Percentiles rank a stretch among this genome's conserved stretches.
These are phyloP conservation scores for Jordanella pulchra DNA, from an alignment of 2,797 vertebrate species.

Conservation along the genomic window DNA sequence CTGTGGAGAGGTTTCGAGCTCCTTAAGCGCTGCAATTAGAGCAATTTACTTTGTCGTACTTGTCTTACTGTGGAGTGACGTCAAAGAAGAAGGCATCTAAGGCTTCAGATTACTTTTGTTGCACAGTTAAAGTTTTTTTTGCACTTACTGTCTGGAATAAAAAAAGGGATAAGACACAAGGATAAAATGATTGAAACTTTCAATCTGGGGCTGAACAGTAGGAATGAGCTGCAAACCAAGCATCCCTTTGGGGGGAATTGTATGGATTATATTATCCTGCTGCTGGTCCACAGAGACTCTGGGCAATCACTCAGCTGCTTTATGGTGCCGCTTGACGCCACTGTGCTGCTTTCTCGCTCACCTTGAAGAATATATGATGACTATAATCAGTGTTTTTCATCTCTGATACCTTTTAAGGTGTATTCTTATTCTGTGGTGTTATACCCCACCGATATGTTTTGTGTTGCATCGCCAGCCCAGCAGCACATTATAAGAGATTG, in stretches of 20 bases:
- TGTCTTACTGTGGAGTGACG: conserved; percentile 32
- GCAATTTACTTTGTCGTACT: conserved; percentile 50
- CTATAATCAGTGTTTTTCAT: conserved; percentile 66
- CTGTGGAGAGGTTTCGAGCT: conserved; percentile 18
- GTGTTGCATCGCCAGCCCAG: conserved; percentile 42
- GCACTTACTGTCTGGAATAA: conserved; percentile 51
- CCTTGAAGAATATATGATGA: conserved; percentile 58
- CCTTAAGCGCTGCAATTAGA: conserved; percentile 32
- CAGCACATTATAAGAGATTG: conserved; percentile 54
- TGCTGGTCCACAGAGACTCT: conserved; percentile 64
- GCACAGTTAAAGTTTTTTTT: conserved; percentile 37
- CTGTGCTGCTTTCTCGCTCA: conserved; percentile 54
- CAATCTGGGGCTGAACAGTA: conserved; percentile 62
- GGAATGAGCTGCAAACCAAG: conserved; percentile 73
- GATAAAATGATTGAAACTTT: conserved; percentile 71
- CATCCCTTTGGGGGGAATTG: conserved; percentile 62
- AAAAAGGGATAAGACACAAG: conserved; percentile 44
- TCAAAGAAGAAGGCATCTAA: conserved; percentile 33
- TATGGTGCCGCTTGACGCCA: conserved; percentile 59
- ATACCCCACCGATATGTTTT: conserved; percentile 41
- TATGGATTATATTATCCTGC: conserved; percentile 71
- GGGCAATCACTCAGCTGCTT: conserved; percentile 69
- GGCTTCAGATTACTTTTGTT: conserved; percentile 50
- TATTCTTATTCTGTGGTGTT: conserved; percentile 49
- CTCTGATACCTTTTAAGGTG: conserved; percentile 60